Percentiles rank a stretch among this genome's conserved stretches.
Conservation (phyloP, 2,113 vertebrate species). For the Rostratula benghalensis region DNA sequence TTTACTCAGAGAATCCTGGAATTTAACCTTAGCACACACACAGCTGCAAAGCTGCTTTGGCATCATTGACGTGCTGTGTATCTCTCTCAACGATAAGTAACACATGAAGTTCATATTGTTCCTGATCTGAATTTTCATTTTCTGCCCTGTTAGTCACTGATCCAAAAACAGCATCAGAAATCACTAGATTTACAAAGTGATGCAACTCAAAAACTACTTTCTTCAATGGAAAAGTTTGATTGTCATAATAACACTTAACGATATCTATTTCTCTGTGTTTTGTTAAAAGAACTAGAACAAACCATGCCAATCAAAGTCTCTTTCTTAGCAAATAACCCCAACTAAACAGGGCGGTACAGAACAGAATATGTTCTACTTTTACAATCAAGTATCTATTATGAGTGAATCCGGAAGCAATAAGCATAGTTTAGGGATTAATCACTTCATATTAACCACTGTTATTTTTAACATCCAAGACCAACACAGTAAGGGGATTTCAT, state of each 20-base stretch:
- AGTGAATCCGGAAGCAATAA: background rate
- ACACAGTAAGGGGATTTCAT: background rate
- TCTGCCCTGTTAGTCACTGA: conserved; percentile 23
- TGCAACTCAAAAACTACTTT: background rate
- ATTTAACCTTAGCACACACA: background rate
- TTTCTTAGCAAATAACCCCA: background rate
- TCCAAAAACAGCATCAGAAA: conserved; percentile 44
- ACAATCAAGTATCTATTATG: conserved; percentile 2
- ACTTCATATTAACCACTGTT: background rate
- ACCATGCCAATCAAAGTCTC: conserved; percentile 3
- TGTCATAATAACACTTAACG: background rate
- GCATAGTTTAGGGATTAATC: background rate
- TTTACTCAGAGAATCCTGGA: background rate
- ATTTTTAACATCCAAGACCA: background rate
- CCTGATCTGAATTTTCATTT: conserved; percentile 28
- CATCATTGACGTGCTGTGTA: background rate
- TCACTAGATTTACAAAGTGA: conserved; percentile 5
- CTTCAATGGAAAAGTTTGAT: background rate
- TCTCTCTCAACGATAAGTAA: background rate
- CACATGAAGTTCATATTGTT: background rate
- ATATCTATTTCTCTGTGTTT: background rate
- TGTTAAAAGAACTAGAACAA: background rate
- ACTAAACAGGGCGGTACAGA: background rate
- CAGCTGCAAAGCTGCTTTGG: background rate
- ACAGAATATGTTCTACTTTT: background rate